phyloP scores from a whole-genome alignment of 2,797 vertebrate genomes.

The Falco berigora region DNA sequence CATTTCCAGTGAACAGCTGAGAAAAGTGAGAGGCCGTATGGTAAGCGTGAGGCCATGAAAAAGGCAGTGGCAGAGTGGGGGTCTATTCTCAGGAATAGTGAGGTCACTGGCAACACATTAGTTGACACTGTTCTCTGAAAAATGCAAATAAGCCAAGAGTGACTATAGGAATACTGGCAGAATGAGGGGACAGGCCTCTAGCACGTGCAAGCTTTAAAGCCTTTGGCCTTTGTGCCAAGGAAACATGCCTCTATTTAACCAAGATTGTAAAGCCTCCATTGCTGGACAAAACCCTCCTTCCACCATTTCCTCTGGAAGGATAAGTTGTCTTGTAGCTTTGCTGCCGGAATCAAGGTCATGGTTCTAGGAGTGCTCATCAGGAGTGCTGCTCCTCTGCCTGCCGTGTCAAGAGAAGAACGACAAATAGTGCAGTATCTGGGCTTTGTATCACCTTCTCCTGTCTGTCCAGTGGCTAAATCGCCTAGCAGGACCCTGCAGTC shows the following conservation, averaged over 20 bases:
- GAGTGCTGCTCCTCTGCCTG: background rate
- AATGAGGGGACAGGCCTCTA: background rate
- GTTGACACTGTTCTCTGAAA: background rate
- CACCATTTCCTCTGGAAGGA: background rate
- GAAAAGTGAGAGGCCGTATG: background rate
- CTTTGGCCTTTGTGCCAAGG: background rate
- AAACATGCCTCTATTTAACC: background rate
- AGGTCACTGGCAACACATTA: background rate
- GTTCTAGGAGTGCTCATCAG: background rate
- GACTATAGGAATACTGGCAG: background rate
- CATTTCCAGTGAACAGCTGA: background rate
- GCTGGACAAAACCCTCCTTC: background rate
- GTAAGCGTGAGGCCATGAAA: background rate
- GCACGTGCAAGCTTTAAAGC: background rate
- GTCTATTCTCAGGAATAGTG: background rate
- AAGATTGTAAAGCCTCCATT: background rate
- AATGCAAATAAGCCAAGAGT: background rate
- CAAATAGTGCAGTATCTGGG: background rate
- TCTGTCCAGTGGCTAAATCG: background rate
- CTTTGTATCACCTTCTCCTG: background rate
- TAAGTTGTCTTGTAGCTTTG: background rate
- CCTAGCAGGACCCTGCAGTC: background rate
- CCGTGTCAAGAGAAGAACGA: conserved; percentile 5
- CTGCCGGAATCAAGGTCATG: background rate
- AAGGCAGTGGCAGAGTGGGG: background rate